Conservation (phyloP, 2,888 invertebrate genomes). For the Hypomecis atomaria region DNA sequence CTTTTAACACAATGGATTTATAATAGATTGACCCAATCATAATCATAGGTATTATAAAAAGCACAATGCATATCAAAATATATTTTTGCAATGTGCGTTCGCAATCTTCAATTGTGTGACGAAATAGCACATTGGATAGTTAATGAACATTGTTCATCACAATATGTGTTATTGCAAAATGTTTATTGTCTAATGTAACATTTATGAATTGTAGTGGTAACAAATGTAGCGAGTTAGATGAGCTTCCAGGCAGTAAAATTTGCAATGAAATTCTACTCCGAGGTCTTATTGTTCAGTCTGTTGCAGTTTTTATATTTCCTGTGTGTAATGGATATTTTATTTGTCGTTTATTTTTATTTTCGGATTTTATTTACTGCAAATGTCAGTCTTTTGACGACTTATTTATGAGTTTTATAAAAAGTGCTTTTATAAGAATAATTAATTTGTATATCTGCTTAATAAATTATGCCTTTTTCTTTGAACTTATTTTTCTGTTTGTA, state of each 20-base stretch:
- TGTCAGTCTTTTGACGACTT: too few species aligned
- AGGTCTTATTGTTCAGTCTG: not conserved
- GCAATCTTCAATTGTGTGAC: constrained; percentile 12
- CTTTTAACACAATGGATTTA: constrained; percentile 27
- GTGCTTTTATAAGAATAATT: not conserved
- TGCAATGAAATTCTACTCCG: constrained; percentile 19
- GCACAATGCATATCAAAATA: constrained; percentile 27
- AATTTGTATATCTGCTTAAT: too few species aligned
- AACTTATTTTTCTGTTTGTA: too few species aligned
- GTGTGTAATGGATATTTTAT: not conserved
- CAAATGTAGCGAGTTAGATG: constrained; percentile 10
- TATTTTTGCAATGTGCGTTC: constrained; percentile 24
- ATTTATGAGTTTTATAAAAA: not conserved
- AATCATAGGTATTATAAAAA: constrained; percentile 25
- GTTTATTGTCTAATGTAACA: constrained; percentile 10
- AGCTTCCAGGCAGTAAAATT: constrained; percentile 12
- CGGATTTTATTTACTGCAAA: not conserved
- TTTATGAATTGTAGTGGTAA: constrained; percentile 6
- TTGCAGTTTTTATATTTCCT: not conserved
- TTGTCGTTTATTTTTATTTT: not conserved
- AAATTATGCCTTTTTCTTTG: too few species aligned
- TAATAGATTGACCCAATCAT: constrained; percentile 26
- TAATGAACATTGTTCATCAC: constrained; percentile 5
- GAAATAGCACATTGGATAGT: constrained; percentile 11
- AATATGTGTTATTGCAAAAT: constrained; percentile 1